Percentiles rank a stretch among this genome's conserved stretches.
Evolutionary conservation across 37 sponge, comb jelly and placozoan species (phyloP).

Genomic region (Petrosia ficiformis): DNA sequence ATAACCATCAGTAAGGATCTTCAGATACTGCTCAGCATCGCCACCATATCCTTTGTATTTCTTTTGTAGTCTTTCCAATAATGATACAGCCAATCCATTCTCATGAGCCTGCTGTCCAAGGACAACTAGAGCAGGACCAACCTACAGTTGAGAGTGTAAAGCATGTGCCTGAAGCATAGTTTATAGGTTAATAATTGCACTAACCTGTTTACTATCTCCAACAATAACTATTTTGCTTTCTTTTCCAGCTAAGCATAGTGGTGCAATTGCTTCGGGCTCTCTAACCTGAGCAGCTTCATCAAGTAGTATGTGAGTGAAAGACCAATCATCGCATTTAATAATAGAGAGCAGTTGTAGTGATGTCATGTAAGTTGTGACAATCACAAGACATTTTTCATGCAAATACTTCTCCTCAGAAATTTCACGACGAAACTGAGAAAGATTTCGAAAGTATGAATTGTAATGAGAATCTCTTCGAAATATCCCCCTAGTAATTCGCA

Average conservation of each 20-base stretch:
- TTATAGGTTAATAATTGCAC: background rate
- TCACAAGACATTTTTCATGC: background rate
- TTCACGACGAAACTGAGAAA: background rate
- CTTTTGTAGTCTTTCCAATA: conserved; percentile 16
- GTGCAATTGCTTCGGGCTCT: conserved; percentile 12
- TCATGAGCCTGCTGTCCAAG: conserved; percentile 10
- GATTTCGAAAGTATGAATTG: background rate
- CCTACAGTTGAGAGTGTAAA: background rate
- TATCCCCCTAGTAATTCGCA: background rate
- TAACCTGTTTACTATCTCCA: background rate
- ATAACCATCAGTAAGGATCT: conserved; percentile 38
- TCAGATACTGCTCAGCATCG: background rate
- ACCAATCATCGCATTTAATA: background rate
- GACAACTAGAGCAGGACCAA: conserved; percentile 22
- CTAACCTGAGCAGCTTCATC: conserved; percentile 15
- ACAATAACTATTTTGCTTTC: conserved; percentile 2
- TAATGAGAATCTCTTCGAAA: background rate
- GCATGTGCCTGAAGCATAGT: background rate
- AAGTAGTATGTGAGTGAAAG: conserved; percentile 2
- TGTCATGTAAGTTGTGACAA: conserved; percentile 1
- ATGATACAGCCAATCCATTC: conserved; percentile 8
- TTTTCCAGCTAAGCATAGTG: background rate
- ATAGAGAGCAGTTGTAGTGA: background rate
- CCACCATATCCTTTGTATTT: background rate
- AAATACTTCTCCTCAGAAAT: background rate